Base-by-base conservation (phyloP, 2,113 vertebrate genomes). In the Aegotheles bennettii region DNA sequence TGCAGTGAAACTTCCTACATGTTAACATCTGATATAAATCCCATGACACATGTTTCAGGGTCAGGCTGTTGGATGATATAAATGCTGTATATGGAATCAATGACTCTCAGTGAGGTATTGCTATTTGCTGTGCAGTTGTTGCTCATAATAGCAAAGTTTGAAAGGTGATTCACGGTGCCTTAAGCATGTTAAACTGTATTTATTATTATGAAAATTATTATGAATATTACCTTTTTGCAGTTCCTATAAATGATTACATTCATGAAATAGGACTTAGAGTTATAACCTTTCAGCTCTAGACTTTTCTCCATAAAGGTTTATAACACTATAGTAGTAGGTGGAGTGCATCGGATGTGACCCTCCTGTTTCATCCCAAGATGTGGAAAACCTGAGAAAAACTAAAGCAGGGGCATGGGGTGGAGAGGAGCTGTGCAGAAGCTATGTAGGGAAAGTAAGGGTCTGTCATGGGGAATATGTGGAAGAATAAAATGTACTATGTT, bases 11-110 rank as follows among this genome's bases (percentile, higher is more conserved):
- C 11, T 84, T 96, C 64, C 53, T 86, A 33, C 33, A 95, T 88
- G 60, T 87, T 95, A 95, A 93, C 56, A 79, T 96, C 43, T 92
- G 75, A 95, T 61, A 83, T 60, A 87, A 94, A 91, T 87, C 84
- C 69, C 80, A 63, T 48, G 59, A 61, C 67, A 36, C 11, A 2
- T 81, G 88, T 94, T 94, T 96, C 91, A 59, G 48, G 87, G 84
- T 84, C 80, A 84, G 67, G 53, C 65, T 96, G 88, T 87, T 94
- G 63, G 74, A 89, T 93, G 82, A 38, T 95, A 85, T 86, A 89
- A 87, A 75, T 92, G 38, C 93, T 84, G 71, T 78, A 15, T 57
- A 74, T 65, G 40, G 84, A 95, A 78, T 59, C 91, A 71, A 67
- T 87, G 83, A 68, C 91, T 74, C 53, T 89, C n/a, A 61, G 38